Evolutionary conservation across 2,113 vertebrate species (phyloP).

Genomic region (Chaetura pelagica): DNA sequence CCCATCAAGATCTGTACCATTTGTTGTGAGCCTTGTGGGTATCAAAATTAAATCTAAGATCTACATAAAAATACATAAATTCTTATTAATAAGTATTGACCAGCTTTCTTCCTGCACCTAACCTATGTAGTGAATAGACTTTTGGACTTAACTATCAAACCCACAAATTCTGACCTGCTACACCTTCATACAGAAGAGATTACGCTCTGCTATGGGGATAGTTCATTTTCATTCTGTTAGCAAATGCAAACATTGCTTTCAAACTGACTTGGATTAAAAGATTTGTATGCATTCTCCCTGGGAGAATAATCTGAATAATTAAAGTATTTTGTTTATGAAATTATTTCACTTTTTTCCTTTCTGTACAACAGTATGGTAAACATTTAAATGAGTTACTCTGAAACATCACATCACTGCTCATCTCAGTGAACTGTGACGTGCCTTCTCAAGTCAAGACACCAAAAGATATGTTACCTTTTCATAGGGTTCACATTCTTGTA

Average conservation of each 20-base stretch:
- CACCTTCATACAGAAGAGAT: not conserved
- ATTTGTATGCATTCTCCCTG: not conserved
- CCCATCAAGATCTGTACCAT: not conserved
- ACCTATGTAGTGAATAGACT: not conserved
- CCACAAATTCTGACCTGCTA: not conserved
- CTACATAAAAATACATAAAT: not conserved
- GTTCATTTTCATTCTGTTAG: not conserved
- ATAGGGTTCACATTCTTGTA: constrained; percentile 21
- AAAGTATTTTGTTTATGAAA: not conserved
- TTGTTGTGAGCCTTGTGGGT: not conserved
- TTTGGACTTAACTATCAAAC: not conserved
- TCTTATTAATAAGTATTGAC: not conserved
- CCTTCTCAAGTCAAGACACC: not conserved
- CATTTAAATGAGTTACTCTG: not conserved
- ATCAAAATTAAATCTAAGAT: not conserved
- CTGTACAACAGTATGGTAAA: not conserved
- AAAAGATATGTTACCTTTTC: constrained; percentile 11
- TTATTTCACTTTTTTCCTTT: not conserved
- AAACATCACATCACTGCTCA: not conserved
- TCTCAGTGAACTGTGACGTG: not conserved
- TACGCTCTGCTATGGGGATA: not conserved
- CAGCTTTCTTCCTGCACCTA: not conserved
- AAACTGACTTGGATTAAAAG: not conserved
- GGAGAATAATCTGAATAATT: not conserved
- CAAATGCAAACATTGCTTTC: not conserved